These are phyloP conservation scores for Dolomedes plantarius DNA, from an alignment of 2,888 invertebrate species.

Conservation along the genomic window DNA sequence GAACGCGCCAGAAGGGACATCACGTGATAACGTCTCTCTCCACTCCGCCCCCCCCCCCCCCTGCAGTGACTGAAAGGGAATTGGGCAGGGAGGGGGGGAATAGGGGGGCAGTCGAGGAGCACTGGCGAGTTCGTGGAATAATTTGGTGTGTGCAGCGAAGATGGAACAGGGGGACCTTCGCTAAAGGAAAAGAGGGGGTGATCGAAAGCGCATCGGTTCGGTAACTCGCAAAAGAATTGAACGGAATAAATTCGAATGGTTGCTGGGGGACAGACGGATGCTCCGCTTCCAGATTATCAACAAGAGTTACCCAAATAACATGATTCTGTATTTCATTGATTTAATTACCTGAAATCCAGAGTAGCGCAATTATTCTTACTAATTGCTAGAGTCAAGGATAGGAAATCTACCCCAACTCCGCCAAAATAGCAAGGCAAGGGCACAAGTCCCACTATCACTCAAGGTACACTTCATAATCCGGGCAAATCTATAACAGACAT, in stretches of 20 bases:
- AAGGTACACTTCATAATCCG: too few relatives aligned
- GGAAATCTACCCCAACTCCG: too few relatives aligned
- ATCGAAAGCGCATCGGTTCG: not conserved
- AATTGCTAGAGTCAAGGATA: too few relatives aligned
- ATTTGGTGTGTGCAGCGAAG: slow-evolving; percentile 46
- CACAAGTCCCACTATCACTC: too few relatives aligned
- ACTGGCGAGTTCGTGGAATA: slow-evolving; percentile 66
- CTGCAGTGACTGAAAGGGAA: slow-evolving; percentile 4
- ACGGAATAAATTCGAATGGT: slow-evolving; percentile 10
- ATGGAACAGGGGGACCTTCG: not conserved
- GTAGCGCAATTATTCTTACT: too few relatives aligned
- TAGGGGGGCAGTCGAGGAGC: not conserved
- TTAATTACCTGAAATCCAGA: too few relatives aligned
- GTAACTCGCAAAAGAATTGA: not conserved
- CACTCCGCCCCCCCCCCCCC: not conserved
- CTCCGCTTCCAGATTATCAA: too few relatives aligned
- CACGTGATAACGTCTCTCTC: slow-evolving; percentile 69
- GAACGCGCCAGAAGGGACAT: slow-evolving; percentile 71
- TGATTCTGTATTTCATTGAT: too few relatives aligned
- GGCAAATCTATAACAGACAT: too few relatives aligned
- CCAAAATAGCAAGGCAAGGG: too few relatives aligned
- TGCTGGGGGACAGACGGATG: not conserved
- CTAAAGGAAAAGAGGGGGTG: not conserved
- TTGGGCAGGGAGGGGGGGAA: slow-evolving; percentile 10
- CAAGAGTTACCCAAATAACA: too few relatives aligned